These are phyloP conservation scores for Cyclophora albipunctata DNA, from an alignment of 2,888 invertebrate species.

Conservation along the genomic window DNA sequence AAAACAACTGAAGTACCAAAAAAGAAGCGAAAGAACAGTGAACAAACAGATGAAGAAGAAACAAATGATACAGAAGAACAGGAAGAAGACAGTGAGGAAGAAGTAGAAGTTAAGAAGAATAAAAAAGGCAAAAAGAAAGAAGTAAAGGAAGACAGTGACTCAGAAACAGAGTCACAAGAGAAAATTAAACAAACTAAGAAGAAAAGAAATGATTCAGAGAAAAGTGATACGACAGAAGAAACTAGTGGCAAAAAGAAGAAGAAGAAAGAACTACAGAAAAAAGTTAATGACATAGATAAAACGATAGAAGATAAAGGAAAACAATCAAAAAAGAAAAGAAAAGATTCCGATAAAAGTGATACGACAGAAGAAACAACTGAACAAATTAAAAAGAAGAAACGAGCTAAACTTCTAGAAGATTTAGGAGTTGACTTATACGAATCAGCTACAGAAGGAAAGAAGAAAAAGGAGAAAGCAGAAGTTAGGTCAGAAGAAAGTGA, in stretches of 20 bases:
- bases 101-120: slow-evolving; percentile 11
- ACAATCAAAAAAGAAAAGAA: not conserved
- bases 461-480: slow-evolving; percentile 13
- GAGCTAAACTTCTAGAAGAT: slow-evolving; percentile 4
- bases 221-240: not conserved
- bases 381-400: slow-evolving; percentile 11
- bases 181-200: not conserved
- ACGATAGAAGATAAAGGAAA: not conserved
- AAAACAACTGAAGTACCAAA: slow-evolving; percentile 14
- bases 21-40: slow-evolving; percentile 26
- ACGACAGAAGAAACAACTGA: slow-evolving; percentile 1
- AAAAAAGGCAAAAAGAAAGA: slow-evolving; percentile 11
- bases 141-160: slow-evolving; percentile 12
- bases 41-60: slow-evolving; percentile 18
- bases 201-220: slow-evolving; percentile 1
- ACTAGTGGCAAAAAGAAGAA: slow-evolving; percentile 6
- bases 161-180: too few relatives aligned
- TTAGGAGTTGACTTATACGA: not conserved
- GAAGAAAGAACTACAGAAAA: slow-evolving; percentile 15
- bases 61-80: slow-evolving; percentile 20
- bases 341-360: slow-evolving; percentile 1
- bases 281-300: slow-evolving; percentile 1
- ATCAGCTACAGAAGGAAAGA: slow-evolving; percentile 10
- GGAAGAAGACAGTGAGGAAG: slow-evolving; percentile 8
- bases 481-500: slow-evolving; percentile 41